These are phyloP conservation scores for Drosophila paranaensis DNA, from an alignment of 2,888 invertebrate species.

Conservation along the genomic window DNA sequence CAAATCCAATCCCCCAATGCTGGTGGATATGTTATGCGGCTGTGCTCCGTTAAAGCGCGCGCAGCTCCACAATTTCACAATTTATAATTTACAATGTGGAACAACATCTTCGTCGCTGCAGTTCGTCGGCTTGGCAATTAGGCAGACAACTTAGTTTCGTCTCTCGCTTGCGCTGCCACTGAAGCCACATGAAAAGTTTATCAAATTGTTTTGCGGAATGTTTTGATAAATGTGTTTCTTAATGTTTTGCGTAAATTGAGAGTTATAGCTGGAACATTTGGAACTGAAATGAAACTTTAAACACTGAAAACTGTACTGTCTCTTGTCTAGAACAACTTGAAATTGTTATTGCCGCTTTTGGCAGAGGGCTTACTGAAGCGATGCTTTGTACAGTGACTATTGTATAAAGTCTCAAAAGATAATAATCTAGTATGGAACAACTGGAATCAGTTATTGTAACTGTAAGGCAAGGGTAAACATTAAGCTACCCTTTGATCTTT, in stretches of 20 bases:
- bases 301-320: not conserved
- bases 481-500: not conserved
- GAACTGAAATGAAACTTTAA: not conserved
- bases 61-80: conserved; percentile 6
- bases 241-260: conserved; percentile 1
- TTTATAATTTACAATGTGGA: conserved; percentile 4
- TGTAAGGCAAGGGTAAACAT: not conserved
- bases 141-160: conserved; percentile 9
- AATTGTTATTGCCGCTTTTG: not conserved
- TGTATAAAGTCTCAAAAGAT: not conserved
- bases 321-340: not conserved
- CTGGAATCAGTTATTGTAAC: not conserved
- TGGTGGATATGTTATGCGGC: conserved; percentile 35
- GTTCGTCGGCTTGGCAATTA: conserved; percentile 32
- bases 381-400: not conserved
- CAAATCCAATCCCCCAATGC: conserved; percentile 23
- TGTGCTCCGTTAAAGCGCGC: conserved; percentile 11
- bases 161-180: not conserved
- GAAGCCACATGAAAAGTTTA: conserved; percentile 20
- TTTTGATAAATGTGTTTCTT: conserved; percentile 12
- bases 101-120: conserved; percentile 14
- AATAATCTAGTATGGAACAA: not conserved
- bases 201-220: conserved; percentile 5
- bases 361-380: not conserved
- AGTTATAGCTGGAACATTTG: not conserved